Conservation (phyloP, 2,113 vertebrate genomes). For the Danionella cerebrum region DNA sequence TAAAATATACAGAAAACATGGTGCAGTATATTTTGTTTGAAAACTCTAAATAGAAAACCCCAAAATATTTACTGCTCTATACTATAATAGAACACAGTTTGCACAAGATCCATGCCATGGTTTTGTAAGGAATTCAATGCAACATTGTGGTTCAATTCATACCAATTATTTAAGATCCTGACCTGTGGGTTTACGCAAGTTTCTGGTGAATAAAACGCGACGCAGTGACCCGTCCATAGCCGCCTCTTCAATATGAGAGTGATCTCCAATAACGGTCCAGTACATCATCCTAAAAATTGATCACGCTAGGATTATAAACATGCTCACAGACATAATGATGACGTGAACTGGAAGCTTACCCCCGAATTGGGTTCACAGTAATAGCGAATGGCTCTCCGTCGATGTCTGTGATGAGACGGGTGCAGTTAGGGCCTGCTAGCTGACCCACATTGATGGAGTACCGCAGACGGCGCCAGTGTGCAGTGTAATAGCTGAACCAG, state of each 20-base stretch:
- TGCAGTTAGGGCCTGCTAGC: constrained; percentile 74
- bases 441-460: constrained; percentile 81
- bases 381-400: constrained; percentile 81
- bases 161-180: constrained; percentile 1
- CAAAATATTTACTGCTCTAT: too few species aligned
- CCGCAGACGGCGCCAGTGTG: constrained; percentile 76
- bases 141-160: too few species aligned
- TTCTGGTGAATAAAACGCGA: constrained; percentile 76
- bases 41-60: too few species aligned
- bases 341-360: constrained; percentile 54
- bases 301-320: not conserved
- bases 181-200: constrained; percentile 81
- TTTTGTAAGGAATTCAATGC: too few species aligned
- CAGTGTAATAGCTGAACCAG: constrained; percentile 78
- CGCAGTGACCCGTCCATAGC: constrained; percentile 80
- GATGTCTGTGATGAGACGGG: constrained; percentile 75
- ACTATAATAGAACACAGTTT: too few species aligned
- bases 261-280: constrained; percentile 81
- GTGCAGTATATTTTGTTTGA: too few species aligned
- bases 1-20: too few species aligned
- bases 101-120: too few species aligned
- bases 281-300: constrained; percentile 76
- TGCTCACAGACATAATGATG: too few species aligned
- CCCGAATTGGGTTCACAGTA: constrained; percentile 73
- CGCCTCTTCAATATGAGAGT: constrained; percentile 78